Percentiles rank a stretch among this genome's conserved stretches.
Conservation (phyloP, 1,140 invertebrate genomes). For the Eubasilissa regina region DNA sequence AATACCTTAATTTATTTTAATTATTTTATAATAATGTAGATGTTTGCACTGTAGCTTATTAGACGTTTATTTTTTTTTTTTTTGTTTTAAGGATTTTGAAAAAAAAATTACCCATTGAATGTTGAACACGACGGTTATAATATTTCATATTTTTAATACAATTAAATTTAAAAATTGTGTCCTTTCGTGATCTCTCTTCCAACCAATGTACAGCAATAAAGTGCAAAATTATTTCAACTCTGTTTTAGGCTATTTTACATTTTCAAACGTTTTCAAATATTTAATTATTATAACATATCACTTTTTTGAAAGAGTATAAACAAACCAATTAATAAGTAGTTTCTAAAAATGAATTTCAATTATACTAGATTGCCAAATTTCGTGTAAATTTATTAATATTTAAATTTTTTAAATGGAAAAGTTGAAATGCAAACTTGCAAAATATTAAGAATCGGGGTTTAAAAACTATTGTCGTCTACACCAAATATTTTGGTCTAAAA, state of each 20-base stretch:
- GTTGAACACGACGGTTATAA: not conserved
- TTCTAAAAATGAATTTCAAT: slow-evolving; percentile 1
- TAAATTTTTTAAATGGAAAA: too few relatives aligned
- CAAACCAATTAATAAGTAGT: not conserved
- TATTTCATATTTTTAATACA: too few relatives aligned
- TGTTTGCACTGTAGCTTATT: slow-evolving; percentile 27
- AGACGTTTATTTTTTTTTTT: slow-evolving; percentile 4
- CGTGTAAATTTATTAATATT: slow-evolving; percentile 21
- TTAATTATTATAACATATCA: slow-evolving; percentile 18
- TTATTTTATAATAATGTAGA: slow-evolving; percentile 20
- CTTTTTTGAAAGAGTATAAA: slow-evolving; percentile 10
- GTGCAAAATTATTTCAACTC: too few relatives aligned
- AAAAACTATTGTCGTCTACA: too few relatives aligned
- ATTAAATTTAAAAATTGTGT: too few relatives aligned
- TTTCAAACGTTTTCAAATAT: not conserved
- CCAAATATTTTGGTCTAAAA: not conserved
- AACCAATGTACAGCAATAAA: too few relatives aligned
- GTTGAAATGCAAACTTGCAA: too few relatives aligned
- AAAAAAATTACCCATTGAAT: not conserved
- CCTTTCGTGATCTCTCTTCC: too few relatives aligned
- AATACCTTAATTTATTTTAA: slow-evolving; percentile 31
- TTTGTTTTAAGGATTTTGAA: slow-evolving; percentile 25
- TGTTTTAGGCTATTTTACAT: too few relatives aligned
- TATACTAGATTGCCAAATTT: slow-evolving; percentile 38
- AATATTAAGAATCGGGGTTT: too few relatives aligned